Evolutionary conservation across 2,888 invertebrate species (phyloP).

Genomic region (Camponotus fellah): DNA sequence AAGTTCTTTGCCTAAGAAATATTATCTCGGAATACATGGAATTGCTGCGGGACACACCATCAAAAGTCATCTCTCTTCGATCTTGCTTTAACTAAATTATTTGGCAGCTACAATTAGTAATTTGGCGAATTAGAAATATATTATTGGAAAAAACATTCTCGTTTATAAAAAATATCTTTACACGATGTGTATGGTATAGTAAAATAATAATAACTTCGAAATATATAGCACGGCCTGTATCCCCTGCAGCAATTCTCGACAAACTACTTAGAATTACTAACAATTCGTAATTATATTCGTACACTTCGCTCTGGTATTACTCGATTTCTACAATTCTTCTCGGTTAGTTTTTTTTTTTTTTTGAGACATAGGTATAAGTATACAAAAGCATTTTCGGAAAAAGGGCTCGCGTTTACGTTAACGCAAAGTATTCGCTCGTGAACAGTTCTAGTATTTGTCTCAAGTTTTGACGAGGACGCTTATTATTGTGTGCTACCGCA

Average conservation of each 20-base stretch:
- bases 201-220: neutral
- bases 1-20: conserved; percentile 71
- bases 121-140: neutral
- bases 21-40: conserved; percentile 64
- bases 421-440: conserved; percentile 15
- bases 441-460: conserved; percentile 29
- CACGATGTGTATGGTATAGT: neutral
- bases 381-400: conserved; percentile 72
- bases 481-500: conserved; percentile 27
- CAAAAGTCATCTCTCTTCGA: neutral
- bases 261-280: conserved; percentile 73
- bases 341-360: conserved; percentile 59
- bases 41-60: conserved; percentile 66
- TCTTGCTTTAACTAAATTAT: neutral
- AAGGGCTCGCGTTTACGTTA: conserved; percentile 63
- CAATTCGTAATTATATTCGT: conserved; percentile 75
- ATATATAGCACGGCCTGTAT: neutral
- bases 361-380: conserved; percentile 63
- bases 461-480: conserved; percentile 43
- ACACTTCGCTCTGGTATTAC: conserved; percentile 49
- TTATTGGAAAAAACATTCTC: neutral
- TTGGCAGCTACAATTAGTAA: neutral
- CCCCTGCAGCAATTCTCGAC: conserved; percentile 46
- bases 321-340: conserved; percentile 43
- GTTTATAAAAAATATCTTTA: neutral